A percentile compares a stretch with the other conserved stretches of the same genome.
Conservation (phyloP, 1,140 invertebrate genomes). For the Bursaphelenchus mucronatus region DNA sequence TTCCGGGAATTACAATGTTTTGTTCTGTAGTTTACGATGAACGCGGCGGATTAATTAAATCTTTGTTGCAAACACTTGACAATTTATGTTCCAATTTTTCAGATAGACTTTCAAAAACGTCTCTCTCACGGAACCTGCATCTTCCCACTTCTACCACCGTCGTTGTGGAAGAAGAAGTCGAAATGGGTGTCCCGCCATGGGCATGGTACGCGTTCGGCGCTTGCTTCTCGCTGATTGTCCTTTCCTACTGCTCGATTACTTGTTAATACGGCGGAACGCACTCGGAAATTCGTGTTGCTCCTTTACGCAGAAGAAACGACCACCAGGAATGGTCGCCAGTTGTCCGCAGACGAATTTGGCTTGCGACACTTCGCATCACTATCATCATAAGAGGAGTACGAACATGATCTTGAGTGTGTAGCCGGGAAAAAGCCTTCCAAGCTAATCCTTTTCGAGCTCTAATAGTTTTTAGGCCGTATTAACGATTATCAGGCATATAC, state of each 20-base stretch:
- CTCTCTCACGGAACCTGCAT: too few species aligned
- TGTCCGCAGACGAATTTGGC: background rate
- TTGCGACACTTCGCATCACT: slow-evolving; percentile 17
- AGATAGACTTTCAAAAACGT: too few species aligned
- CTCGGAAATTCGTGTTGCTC: slow-evolving; percentile 50
- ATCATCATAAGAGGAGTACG: slow-evolving; percentile 52
- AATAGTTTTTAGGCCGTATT: background rate
- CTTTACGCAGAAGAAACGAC: background rate
- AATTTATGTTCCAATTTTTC: too few species aligned
- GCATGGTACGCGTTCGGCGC: slow-evolving; percentile 50
- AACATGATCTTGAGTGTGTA: slow-evolving; percentile 52
- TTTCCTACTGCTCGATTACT: slow-evolving; percentile 56
- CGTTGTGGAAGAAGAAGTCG: too few species aligned
- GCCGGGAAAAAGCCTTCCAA: background rate
- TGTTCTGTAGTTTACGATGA: too few species aligned
- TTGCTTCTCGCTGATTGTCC: slow-evolving; percentile 45
- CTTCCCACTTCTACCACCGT: too few species aligned
- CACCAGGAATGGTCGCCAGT: slow-evolving; percentile 5
- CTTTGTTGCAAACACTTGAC: too few species aligned
- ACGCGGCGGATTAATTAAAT: too few species aligned
- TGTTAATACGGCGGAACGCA: slow-evolving; percentile 54
- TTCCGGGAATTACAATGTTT: too few species aligned
- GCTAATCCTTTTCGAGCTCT: background rate
- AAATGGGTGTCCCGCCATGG: slow-evolving; percentile 43
- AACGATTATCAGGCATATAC: slow-evolving; percentile 9